Evolutionary conservation across 2,113 vertebrate species (phyloP), one percentile per base, ranked within the genome.

Genomic region (Aptenodytes forsteri): DNA sequence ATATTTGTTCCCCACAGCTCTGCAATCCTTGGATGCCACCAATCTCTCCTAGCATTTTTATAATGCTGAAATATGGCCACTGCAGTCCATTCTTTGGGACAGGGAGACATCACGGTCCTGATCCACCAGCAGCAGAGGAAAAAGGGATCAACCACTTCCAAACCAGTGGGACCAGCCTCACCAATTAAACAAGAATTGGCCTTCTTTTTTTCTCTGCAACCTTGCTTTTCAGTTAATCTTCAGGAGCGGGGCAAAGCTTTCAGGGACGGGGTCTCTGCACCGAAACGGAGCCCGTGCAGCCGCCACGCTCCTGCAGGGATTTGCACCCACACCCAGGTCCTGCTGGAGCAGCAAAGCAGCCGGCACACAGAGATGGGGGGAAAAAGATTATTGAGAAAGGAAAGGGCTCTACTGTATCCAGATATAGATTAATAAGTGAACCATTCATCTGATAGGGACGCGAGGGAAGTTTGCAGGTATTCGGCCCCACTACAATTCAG

Each of bases 381-480:
- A 8, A 17, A 13, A 86, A 47, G 46, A 73, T 72, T 62, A 14
- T 21, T 38, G 61, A 54, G 50, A 84, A 67, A 95, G 89, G 78
- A 77, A 93, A 88, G 58, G 42, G 40, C 72, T 96, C 85, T 50
- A 2, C 78, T 70, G 55, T 59, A 75, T 91, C 65, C 78, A 83
- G 83, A 81, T 89, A 76, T 3, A 42, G 62, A 92, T 97, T 98
- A 98, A 98, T 98, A 97, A 98, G 98, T 98, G 94, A 98, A 47
- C 93, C 97, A 98, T 98, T 98, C 97, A 98, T 98, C 98, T 97
- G 98, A 98, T 97, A 98, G 87, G 88, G 78, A 65, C 89, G 58
- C 16, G 8, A 80, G 89, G 75, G 92, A 80, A 81, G 76, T 93
- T 84, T 94, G 91, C 95, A 76, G 36, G 80, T 94, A 96, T 93